These are phyloP conservation scores for Hemicordylus capensis DNA, from an alignment of 2,113 vertebrate genomes.

Conservation along the genomic window DNA sequence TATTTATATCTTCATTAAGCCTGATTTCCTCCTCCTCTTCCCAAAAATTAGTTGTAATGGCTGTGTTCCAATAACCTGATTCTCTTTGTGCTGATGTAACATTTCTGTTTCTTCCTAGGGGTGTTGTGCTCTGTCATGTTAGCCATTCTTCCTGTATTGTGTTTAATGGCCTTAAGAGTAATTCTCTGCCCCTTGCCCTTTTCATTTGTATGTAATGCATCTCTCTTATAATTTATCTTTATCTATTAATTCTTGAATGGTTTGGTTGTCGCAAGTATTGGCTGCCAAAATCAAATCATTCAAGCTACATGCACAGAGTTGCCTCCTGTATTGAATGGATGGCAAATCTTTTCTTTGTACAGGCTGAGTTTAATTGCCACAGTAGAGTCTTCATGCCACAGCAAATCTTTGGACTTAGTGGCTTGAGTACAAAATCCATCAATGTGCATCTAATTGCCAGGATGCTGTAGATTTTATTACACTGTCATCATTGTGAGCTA, in stretches of 20 bases:
- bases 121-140: not conserved
- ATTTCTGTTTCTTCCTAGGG: not conserved
- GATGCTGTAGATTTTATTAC: not conserved
- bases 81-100: not conserved
- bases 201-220: too few species aligned
- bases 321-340: not conserved
- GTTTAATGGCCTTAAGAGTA: not conserved
- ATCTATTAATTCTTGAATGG: not conserved
- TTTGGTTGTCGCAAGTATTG: not conserved
- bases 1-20: not conserved
- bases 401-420: not conserved
- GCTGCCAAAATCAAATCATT: not conserved
- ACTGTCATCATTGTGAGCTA: not conserved
- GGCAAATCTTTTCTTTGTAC: not conserved
- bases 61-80: not conserved
- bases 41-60: not conserved
- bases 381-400: not conserved
- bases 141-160: not conserved
- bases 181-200: not conserved
- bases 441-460: not conserved
- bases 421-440: not conserved
- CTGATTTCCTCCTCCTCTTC: not conserved
- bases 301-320: not conserved
- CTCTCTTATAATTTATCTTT: not conserved
- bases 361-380: not conserved